Conservation (phyloP, 2,113 vertebrate genomes). For the Misgurnus anguillicaudatus region DNA sequence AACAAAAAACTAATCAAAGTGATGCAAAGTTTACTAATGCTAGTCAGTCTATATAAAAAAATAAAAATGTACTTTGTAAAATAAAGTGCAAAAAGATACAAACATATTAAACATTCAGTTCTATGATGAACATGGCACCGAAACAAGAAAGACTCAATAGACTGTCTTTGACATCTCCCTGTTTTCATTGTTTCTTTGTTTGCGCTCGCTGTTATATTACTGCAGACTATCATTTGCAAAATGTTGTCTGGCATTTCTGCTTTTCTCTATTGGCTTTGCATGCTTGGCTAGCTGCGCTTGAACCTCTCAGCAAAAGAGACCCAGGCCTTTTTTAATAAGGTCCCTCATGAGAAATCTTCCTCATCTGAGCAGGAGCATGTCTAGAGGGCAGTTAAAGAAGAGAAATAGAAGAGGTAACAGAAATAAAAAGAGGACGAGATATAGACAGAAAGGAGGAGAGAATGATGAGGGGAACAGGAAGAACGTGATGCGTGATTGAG, state of each 20-base stretch:
- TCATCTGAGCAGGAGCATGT: constrained; percentile 32
- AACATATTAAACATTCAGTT: no score
- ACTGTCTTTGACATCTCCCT: background rate
- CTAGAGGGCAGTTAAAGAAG: constrained; percentile 43
- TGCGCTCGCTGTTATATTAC: constrained; percentile 26
- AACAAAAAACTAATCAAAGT: no score
- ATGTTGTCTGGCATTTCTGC: constrained; percentile 42
- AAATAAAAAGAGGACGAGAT: constrained; percentile 1
- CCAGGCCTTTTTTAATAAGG: constrained; percentile 34
- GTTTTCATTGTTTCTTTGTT: constrained; percentile 34
- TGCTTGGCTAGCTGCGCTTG: constrained; percentile 41
- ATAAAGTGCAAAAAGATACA: no score
- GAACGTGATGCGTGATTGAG: constrained; percentile 45
- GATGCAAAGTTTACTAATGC: no score
- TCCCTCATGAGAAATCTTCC: constrained; percentile 33
- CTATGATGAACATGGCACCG: background rate
- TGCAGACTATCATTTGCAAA: constrained; percentile 40
- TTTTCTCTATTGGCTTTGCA: constrained; percentile 44
- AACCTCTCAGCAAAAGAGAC: constrained; percentile 27
- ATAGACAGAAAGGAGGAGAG: constrained; percentile 6
- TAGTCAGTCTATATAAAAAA: no score
- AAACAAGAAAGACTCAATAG: background rate
- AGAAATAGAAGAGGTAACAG: constrained; percentile 32
- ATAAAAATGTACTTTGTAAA: no score
- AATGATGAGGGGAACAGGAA: constrained; percentile 20